Evolutionary conservation across 2,888 invertebrate species (phyloP), one percentile per base, ranked within the genome.

Genomic region (Zonitis immaculata): DNA sequence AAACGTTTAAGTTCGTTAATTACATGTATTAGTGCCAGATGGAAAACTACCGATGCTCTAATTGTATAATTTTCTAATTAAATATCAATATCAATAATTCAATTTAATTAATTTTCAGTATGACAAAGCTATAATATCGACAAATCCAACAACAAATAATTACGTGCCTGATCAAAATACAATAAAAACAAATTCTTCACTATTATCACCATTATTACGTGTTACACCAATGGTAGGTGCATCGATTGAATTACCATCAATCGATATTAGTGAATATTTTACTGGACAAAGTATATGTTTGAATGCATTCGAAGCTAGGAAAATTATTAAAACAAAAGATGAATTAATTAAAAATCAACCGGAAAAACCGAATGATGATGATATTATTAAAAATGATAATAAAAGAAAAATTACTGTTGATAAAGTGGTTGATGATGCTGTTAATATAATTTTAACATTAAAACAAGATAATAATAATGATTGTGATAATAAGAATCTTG

Each of bases 241-340:
- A 2, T 78, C 81, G 61, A 83, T 91, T 47, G 85, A 87, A 63
- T 72, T 89, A 22, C 89, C 91, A 0, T 80, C 85, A 39, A 80
- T 90, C 14, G 86, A 86, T 66, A 81, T 89, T 44, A 87, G 86
- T 35, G 90, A 90, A 68, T 87, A 85, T 68, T 77, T 89, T 30
- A 89, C 89, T 53, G 87, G 86, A 65, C 84, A 87, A 66, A 88
- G 86, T 66, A 86, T 91, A 16, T 88, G 89, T 71, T 81, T 91
- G 62, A 83, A 84, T 48, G 86, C 89, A 0, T 89, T 90, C 63
- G 84, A 90, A 62, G 86, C 87, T 68, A 79, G 89, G 30, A 79
- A 88, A 66, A 84, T 86, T 3, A 74, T 82, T 3, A 81, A 79
- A 58, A 76, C 49, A 20, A 46, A 52, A 50, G 46, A 44, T 53